A percentile compares a stretch with the other conserved stretches of the same genome.
Evolutionary conservation across 2,797 vertebrate species (phyloP).

Genomic region (Anomalospiza imberbis): DNA sequence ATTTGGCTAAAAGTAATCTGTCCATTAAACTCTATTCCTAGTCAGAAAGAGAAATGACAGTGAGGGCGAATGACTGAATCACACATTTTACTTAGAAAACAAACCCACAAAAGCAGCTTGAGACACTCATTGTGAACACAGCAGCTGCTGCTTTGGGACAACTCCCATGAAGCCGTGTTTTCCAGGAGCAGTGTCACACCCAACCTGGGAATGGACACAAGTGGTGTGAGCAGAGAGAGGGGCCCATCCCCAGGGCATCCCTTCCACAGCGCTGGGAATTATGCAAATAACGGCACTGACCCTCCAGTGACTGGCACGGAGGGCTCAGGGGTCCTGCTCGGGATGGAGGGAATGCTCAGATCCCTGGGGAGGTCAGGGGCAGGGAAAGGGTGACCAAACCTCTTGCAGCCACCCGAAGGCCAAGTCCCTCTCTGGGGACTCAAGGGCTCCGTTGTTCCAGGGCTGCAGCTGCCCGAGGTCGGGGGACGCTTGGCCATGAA

Average conservation of each 20-base stretch:
- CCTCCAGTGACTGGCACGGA: accelerated
- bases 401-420: background rate
- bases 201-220: accelerated
- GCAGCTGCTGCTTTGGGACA: background rate
- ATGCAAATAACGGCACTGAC: background rate
- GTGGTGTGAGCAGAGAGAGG: background rate
- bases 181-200: background rate
- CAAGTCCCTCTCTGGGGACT: background rate
- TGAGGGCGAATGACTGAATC: background rate
- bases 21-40: background rate
- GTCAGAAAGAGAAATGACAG: background rate
- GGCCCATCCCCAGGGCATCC: accelerated
- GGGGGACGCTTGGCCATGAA: background rate
- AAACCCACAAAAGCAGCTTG: background rate
- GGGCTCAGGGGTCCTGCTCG: background rate
- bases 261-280: background rate
- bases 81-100: background rate
- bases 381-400: background rate
- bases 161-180: accelerated
- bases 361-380: background rate
- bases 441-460: background rate
- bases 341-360: background rate
- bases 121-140: background rate
- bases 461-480: background rate
- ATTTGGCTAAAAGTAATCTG: background rate